Evolutionary conservation across 37 sponge, comb jelly and placozoan species (phyloP).

Genomic region (Bolinopsis microptera): DNA sequence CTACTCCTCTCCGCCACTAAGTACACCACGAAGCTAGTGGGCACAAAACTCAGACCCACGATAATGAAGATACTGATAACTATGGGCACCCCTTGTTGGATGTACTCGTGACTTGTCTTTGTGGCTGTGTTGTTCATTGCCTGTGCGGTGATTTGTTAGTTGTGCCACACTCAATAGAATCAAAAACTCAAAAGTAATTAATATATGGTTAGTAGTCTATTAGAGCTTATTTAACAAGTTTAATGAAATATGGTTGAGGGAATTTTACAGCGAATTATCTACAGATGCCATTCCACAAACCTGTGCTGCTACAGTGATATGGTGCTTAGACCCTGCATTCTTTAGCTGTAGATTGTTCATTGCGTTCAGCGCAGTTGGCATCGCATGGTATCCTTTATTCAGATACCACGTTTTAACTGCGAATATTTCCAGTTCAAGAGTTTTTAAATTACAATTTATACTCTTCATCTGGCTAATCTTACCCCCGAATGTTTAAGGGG

Average conservation of each 20-base stretch:
- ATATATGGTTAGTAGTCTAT: no score
- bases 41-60: slow-evolving; percentile 60
- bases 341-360: neutral
- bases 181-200: no score
- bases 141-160: neutral
- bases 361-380: slow-evolving; percentile 13
- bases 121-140: slow-evolving; percentile 49
- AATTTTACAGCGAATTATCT: no score
- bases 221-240: no score
- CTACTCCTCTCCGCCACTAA: slow-evolving; percentile 51
- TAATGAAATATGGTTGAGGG: no score
- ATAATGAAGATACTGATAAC: slow-evolving; percentile 64
- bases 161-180: no score
- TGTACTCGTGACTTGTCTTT: slow-evolving; percentile 25
- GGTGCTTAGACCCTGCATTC: neutral
- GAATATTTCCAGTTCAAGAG: no score
- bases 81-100: slow-evolving; percentile 34
- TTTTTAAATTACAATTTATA: no score
- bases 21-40: slow-evolving; percentile 57
- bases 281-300: no score
- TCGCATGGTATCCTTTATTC: slow-evolving; percentile 61
- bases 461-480: no score
- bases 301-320: slow-evolving; percentile 47
- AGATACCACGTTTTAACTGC: slow-evolving; percentile 36
- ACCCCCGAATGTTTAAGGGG: no score